phyloP scores from a whole-genome alignment of 2,888 invertebrate species.

The Teleogryllus oceanicus region DNA sequence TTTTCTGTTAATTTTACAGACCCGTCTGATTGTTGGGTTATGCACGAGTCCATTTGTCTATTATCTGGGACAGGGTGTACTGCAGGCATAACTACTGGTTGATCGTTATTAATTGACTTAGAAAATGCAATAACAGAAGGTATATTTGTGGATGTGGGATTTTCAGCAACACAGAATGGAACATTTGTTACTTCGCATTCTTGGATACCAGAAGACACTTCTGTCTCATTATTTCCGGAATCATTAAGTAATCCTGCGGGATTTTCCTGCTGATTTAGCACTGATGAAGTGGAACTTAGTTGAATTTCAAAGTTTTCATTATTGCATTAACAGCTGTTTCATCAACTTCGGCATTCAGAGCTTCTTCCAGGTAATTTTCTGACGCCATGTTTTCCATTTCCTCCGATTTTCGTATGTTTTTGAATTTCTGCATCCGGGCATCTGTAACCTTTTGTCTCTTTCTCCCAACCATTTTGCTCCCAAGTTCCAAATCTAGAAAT shows the following conservation, averaged over 20 bases:
- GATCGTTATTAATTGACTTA: background rate
- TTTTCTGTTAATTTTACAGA: background rate
- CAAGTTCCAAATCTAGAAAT: no score
- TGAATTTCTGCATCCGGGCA: no score
- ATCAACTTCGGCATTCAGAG: background rate
- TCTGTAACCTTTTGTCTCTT: no score
- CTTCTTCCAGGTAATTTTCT: background rate
- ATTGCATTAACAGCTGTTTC: background rate
- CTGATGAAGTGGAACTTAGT: background rate
- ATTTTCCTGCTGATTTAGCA: background rate
- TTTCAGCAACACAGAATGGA: background rate
- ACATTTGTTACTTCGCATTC: background rate
- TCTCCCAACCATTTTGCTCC: no score
- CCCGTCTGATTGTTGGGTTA: background rate
- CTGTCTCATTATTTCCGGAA: background rate
- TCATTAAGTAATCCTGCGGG: background rate
- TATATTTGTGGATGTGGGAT: background rate
- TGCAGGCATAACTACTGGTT: no score
- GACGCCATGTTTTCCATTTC: background rate
- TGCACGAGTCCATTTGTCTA: background rate
- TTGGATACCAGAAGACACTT: background rate
- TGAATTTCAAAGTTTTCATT: constrained; percentile 1
- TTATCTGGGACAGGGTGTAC: no score
- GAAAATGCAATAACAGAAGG: background rate
- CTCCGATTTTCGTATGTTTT: background rate